Base-by-base conservation (phyloP, 1,140 invertebrate genomes). In the Gonioctena quinquepunctata region DNA sequence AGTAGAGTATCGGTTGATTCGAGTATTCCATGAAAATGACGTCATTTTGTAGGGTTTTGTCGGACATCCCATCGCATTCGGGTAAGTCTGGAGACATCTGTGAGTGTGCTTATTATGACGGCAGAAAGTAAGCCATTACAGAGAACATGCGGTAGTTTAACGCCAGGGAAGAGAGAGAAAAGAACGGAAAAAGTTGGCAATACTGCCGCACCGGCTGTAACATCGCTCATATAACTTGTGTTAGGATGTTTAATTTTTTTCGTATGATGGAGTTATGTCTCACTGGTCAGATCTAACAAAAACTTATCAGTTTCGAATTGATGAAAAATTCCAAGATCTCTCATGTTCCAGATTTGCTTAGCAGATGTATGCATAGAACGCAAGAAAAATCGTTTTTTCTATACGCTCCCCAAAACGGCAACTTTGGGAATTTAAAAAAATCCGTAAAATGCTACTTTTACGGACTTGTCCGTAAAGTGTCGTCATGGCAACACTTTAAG, bases 41-140 rank as follows among this genome's bases (percentile, higher is more conserved):
- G 73, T 66, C 73, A 75, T 62, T 73, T 69, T 49, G 69, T 72
- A 75, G 68, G 70, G 69, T 70, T 70, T 70, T 63, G 61, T 57
- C 19, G 54, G 54, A 57, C 54, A 22, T 25, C 54, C 54, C 54
- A 57, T 57, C 54, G n/a, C n/a, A n/a, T n/a, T n/a, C 21, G 28
- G 72, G 68, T 66, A 72, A 68, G 63, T 63, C 68, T 71, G 72
- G 66, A 71, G 66, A 74, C 76, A 77, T 77, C 76, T 77, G 76
- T 65, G 74, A 71, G 72, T 71, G 76, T 75, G 76, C 71, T 77
- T 77, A 69, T 11, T 42, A 69, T 61, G 69, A 68, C 66, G 71
- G 67, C 65, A 69, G 68, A 72, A 77, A 77, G 70, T 77, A 77
- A 77, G 76, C 76, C 76, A 76, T 77, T 74, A 76, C 69, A 74